Conservation (phyloP, 2,888 invertebrate species). For the Mellilla xanthometata region DNA sequence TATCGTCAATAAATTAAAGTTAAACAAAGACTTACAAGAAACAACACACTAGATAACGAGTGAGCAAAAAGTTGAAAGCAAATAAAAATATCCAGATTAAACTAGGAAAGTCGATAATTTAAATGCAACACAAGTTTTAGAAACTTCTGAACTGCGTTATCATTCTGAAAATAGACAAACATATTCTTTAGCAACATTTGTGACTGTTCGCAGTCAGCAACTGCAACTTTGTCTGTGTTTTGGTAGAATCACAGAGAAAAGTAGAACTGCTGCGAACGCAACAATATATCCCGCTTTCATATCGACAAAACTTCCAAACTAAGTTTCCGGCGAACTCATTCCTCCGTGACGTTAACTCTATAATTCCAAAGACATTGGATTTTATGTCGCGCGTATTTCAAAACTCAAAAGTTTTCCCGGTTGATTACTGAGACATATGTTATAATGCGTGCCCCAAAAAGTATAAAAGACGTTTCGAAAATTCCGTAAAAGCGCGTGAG, state of each 20-base stretch:
- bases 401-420: conserved; percentile 23
- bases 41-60: conserved; percentile 1
- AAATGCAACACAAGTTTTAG: conserved; percentile 34
- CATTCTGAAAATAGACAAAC: conserved; percentile 47
- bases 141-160: conserved; percentile 50
- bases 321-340: conserved; percentile 55
- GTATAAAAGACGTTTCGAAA: conserved; percentile 21
- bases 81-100: conserved; percentile 23
- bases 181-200: conserved; percentile 58
- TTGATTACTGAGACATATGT: conserved; percentile 16
- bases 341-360: conserved; percentile 54
- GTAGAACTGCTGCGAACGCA: conserved; percentile 57
- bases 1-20: no score
- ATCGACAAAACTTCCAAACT: conserved; percentile 62
- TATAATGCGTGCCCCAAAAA: conserved; percentile 12
- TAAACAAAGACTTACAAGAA: not conserved
- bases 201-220: conserved; percentile 52
- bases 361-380: conserved; percentile 47
- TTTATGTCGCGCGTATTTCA: conserved; percentile 36
- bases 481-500: conserved; percentile 28
- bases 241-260: conserved; percentile 47
- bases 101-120: conserved; percentile 32
- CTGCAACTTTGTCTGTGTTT: conserved; percentile 63
- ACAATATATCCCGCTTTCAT: conserved; percentile 58
- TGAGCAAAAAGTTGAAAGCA: conserved; percentile 13